A percentile compares a stretch with the other conserved stretches of the same genome.
Conservation (phyloP, 92 coral and sea anemone species). For the Actinostola sp. region DNA sequence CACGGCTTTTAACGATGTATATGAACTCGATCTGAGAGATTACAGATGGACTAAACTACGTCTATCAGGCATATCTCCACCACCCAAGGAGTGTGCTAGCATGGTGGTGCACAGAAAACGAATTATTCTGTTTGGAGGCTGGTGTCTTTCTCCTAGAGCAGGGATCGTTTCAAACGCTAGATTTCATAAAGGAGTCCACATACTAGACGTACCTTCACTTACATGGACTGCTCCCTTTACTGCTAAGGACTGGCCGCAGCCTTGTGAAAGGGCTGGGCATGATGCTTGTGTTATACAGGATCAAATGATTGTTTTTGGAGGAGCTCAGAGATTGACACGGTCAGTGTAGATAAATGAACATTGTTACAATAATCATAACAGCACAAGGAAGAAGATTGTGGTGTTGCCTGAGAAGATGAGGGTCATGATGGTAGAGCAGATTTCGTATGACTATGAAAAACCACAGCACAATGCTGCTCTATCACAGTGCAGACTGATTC, state of each 20-base stretch:
- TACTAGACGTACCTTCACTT: constrained; percentile 50
- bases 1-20: constrained; percentile 92
- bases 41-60: constrained; percentile 76
- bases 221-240: constrained; percentile 67
- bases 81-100: constrained; percentile 93
- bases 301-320: constrained; percentile 92
- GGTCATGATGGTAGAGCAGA: too few relatives aligned
- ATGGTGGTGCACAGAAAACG: constrained; percentile 61
- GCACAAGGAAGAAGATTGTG: too few relatives aligned
- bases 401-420: too few relatives aligned
- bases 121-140: constrained; percentile 86
- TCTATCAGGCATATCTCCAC: constrained; percentile 75
- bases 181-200: constrained; percentile 80
- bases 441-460: too few relatives aligned
- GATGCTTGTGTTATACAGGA: constrained; percentile 83
- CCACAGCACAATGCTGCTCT: too few relatives aligned
- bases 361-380: background rate
- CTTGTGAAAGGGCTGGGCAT: constrained; percentile 94
- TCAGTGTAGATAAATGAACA: constrained; percentile 22
- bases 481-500: too few relatives aligned
- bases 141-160: constrained; percentile 89
- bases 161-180: constrained; percentile 74
- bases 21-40: constrained; percentile 72
- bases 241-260: constrained; percentile 43
- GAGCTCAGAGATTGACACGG: constrained; percentile 97